Conservation (phyloP, 2,888 invertebrate species). For the Steinernema scapterisci region DNA sequence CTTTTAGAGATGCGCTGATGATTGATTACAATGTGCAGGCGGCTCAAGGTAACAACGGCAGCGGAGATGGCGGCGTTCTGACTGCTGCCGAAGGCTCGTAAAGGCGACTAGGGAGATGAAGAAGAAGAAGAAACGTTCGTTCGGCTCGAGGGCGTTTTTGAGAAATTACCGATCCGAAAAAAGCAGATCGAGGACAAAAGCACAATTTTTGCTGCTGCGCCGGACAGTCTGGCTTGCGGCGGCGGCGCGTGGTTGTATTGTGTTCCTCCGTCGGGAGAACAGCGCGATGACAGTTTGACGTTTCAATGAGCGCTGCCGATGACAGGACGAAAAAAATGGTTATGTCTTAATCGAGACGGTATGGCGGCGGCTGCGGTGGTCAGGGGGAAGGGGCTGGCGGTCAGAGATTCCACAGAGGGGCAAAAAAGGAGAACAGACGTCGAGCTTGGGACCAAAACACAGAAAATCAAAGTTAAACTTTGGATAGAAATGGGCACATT, state of each 20-base stretch:
- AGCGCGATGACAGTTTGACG: slow-evolving; percentile 27
- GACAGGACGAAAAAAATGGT: background rate
- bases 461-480: too few species aligned
- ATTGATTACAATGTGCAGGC: slow-evolving; percentile 29
- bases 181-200: background rate
- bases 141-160: background rate
- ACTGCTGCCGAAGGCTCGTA: background rate
- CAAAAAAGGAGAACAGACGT: too few species aligned
- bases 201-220: background rate
- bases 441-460: too few species aligned
- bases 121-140: slow-evolving; percentile 12
- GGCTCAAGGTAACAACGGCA: slow-evolving; percentile 15
- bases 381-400: too few species aligned
- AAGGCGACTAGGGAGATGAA: too few species aligned
- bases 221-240: background rate
- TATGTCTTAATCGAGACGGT: too few species aligned
- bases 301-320: slow-evolving; percentile 3
- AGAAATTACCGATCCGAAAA: background rate
- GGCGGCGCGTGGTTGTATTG: too few species aligned
- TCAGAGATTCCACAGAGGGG: too few species aligned
- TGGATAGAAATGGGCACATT: too few species aligned
- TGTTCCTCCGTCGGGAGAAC: background rate
- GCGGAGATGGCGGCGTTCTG: background rate
- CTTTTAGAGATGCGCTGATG: slow-evolving; percentile 29
- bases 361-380: too few species aligned